Evolutionary conservation across 2,888 invertebrate species (phyloP).

Genomic region (Spialia ferax): DNA sequence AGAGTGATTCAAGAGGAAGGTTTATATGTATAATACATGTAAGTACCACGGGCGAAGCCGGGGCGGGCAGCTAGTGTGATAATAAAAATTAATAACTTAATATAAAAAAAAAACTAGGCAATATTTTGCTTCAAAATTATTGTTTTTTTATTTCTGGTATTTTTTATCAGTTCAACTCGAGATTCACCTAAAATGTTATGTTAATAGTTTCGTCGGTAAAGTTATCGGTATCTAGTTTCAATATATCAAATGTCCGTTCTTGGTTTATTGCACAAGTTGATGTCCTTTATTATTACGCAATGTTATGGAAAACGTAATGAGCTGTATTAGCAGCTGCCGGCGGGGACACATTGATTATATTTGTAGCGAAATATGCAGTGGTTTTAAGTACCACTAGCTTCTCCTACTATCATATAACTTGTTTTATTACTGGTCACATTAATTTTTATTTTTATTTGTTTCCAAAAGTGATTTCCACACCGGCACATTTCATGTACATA

Average conservation of each 20-base stretch:
- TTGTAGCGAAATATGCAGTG: slow-evolving; percentile 55
- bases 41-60: no score
- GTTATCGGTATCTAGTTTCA: slow-evolving; percentile 21
- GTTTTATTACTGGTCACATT: background rate
- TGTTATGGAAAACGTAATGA: slow-evolving; percentile 84
- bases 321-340: slow-evolving; percentile 78
- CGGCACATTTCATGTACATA: no score
- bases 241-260: slow-evolving; percentile 59
- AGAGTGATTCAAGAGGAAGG: no score
- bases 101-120: no score
- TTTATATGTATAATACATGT: no score
- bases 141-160: no score
- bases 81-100: no score
- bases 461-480: no score
- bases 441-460: no score
- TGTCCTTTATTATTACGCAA: slow-evolving; percentile 79
- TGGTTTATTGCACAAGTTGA: slow-evolving; percentile 71
- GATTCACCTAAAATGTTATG: background rate
- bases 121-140: no score
- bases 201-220: background rate
- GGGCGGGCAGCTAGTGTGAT: no score
- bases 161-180: background rate
- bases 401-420: background rate
- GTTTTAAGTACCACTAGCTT: no score
- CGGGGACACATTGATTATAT: slow-evolving; percentile 69